Base-by-base conservation (phyloP, 2,113 vertebrate genomes). In the Anhinga rufa region DNA sequence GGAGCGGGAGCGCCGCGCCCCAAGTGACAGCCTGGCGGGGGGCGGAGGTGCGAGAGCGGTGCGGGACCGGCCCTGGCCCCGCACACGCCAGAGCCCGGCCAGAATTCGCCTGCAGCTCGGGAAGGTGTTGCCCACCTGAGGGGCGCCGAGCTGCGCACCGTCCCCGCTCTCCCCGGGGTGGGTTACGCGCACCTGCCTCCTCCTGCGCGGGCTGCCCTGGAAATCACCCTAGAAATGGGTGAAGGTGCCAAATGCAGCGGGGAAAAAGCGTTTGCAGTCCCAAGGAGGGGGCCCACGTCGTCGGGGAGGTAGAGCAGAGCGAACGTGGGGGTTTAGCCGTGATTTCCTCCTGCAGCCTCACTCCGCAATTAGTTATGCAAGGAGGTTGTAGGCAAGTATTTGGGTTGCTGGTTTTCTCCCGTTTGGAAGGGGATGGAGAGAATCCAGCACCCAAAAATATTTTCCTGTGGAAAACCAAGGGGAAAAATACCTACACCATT, bases 361-460 rank as follows among this genome's bases (percentile, higher is more conserved):
- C 82, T 48, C 61, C 5, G 36, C 10, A 0, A 20, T 55, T 9
- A 52, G 54, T 49, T 64, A 76, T 1, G 1, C 76, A 25, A 80
- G 82, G 69, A 86, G 83, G 94, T 14, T 68, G 89, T 58, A 46
- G 94, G 88, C 93, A 85, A 80, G 58, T 51, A 52, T 65, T 88
- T 71, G 82, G 68, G 69, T 36, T 68, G 92, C 90, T 92, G 92
- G 36, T 26, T 93, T 77, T 60, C 88, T 93, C 92, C 84, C 12
- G 8, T 26, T 89, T 17, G 84, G 92, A 82, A 91, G 61, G 65
- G 71, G 49, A 72, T 71, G 60, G 87, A 82, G 54, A 42, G 32
- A 86, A 90, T 81, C 52, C 79, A 61, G 64, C 74, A 46, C 82
- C 69, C 38, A 34, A 68, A 83, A 75, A 60, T 58, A 31, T 84